Percentiles rank a stretch among this genome's conserved stretches.
Conservation (phyloP, 2,797 vertebrate genomes). For the Xiphophorus birchmanni region DNA sequence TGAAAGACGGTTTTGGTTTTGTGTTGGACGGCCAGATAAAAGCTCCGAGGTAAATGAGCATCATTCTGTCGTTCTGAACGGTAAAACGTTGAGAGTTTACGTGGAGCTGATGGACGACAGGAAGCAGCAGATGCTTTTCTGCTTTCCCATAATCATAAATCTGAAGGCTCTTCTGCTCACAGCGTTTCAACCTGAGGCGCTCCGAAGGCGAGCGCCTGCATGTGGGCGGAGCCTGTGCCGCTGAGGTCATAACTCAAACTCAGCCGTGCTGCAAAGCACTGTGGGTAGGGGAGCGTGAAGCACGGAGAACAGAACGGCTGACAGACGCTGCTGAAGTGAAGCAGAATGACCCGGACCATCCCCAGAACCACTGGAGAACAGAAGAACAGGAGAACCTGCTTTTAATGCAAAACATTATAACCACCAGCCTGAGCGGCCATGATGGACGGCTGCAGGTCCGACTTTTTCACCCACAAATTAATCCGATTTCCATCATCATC, state of each 20-base stretch:
- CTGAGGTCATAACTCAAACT: constrained; percentile 75
- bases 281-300: constrained; percentile 75
- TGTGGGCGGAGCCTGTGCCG: constrained; percentile 34
- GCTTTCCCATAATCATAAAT: background rate
- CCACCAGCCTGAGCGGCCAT: constrained; percentile 42
- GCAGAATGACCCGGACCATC: no score
- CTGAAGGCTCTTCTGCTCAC: background rate
- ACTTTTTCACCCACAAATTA: no score
- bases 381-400: constrained; percentile 53
- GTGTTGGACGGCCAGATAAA: no score
- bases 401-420: constrained; percentile 40
- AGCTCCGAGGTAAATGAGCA: background rate
- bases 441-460: constrained; percentile 28
- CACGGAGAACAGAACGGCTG: constrained; percentile 46
- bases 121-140: background rate
- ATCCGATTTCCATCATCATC: no score
- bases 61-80: background rate
- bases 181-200: constrained; percentile 18
- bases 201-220: constrained; percentile 46
- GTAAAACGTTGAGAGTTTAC: background rate
- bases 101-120: background rate
- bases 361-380: constrained; percentile 10
- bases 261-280: constrained; percentile 71
- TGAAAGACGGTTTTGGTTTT: no score
- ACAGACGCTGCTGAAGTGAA: constrained; percentile 9